Percentiles rank a stretch among this genome's conserved stretches.
Evolutionary conservation across 35 echinoderm and acorn worm species (phyloP).

Genomic region (Apostichopus japonicus): DNA sequence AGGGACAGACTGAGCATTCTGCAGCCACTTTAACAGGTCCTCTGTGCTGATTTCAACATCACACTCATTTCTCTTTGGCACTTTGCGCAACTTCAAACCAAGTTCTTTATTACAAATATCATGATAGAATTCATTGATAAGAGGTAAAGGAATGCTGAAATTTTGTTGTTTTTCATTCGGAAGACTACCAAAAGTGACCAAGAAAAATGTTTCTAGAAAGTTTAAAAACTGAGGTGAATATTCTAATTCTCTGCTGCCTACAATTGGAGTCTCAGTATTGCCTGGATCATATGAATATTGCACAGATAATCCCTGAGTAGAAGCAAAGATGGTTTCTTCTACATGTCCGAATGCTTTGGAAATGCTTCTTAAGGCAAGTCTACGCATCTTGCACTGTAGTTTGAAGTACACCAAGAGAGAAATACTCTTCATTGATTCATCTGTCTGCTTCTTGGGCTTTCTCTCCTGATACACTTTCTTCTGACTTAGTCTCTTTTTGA

Average conservation of each 20-base stretch:
- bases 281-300: conserved; percentile 27
- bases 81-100: conserved; percentile 46
- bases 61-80: conserved; percentile 21
- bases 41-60: conserved; percentile 27
- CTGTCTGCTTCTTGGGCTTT: conserved; percentile 37
- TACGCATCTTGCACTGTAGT: conserved; percentile 60
- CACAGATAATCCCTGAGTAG: conserved; percentile 8
- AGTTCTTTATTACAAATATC: conserved; percentile 60
- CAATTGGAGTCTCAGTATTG: background rate
- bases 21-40: background rate
- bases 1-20: background rate
- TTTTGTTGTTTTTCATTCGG: conserved; percentile 58
- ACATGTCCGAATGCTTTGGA: conserved; percentile 59
- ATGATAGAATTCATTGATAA: conserved; percentile 54
- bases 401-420: conserved; percentile 68
- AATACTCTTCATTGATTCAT: conserved; percentile 60
- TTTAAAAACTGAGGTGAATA: conserved; percentile 67
- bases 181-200: conserved; percentile 85
- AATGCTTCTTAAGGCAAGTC: conserved; percentile 44
- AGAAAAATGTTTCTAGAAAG: conserved; percentile 95
- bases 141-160: conserved; percentile 38
- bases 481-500: conserved; percentile 73
- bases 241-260: conserved; percentile 91
- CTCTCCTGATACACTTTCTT: conserved; percentile 69
- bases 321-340: conserved; percentile 59